A percentile compares a stretch with the other conserved stretches of the same genome.
Conservation (phyloP, 2,113 vertebrate genomes). For the Cynoglossus semilaevis region DNA sequence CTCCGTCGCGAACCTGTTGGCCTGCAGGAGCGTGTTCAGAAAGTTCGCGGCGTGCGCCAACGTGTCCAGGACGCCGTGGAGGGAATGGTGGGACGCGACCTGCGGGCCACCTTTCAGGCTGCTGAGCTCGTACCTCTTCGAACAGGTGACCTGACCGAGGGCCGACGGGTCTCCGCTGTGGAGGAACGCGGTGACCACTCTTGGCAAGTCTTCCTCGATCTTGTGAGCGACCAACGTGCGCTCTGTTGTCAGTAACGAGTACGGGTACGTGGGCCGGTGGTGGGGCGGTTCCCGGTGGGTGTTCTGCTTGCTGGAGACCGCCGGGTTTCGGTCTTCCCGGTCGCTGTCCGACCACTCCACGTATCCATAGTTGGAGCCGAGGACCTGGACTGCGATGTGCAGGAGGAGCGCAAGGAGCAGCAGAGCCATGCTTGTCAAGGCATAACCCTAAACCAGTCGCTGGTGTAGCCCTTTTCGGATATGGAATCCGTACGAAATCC, state of each 20-base stretch:
- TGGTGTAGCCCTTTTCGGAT: not conserved
- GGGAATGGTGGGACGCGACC: constrained; percentile 80
- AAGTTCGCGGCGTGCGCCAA: constrained; percentile 92
- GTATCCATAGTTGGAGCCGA: constrained; percentile 76
- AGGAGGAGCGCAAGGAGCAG: constrained; percentile 76
- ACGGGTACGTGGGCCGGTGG: constrained; percentile 64
- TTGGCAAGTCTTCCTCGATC: constrained; percentile 87
- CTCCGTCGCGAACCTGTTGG: constrained; percentile 86
- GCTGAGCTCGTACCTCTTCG: constrained; percentile 89
- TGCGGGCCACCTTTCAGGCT: constrained; percentile 82
- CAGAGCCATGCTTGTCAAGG: constrained; percentile 72
- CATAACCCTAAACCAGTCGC: constrained; percentile 36
- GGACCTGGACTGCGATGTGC: constrained; percentile 66
- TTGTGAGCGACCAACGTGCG: constrained; percentile 85
- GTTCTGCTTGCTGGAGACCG: constrained; percentile 69
- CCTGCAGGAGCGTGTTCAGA: constrained; percentile 89
- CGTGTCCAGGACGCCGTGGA: constrained; percentile 88
- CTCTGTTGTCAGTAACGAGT: constrained; percentile 76
- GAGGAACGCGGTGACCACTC: constrained; percentile 92
- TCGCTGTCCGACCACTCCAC: constrained; percentile 79
- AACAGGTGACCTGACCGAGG: constrained; percentile 87
- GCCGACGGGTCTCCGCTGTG: constrained; percentile 89
- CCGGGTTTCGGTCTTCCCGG: constrained; percentile 71
- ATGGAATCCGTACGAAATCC: constrained; percentile 10
- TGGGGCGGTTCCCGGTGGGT: constrained; percentile 70